Percentiles rank a stretch among this genome's conserved stretches.
Evolutionary conservation across 2,888 invertebrate species (phyloP).

Genomic region (Leptothorax acervorum): DNA sequence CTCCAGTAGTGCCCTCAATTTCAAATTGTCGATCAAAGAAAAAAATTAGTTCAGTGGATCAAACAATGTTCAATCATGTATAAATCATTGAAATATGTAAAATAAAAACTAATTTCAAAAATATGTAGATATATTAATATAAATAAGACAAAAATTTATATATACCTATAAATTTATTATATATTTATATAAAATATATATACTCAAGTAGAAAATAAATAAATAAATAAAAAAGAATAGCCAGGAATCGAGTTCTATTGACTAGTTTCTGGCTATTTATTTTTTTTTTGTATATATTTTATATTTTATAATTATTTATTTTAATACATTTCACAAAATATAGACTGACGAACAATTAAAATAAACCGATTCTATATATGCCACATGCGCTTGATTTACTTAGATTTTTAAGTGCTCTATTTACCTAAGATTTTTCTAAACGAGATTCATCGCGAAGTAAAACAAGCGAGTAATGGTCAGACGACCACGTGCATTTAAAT

Average conservation of each 20-base stretch:
- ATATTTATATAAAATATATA: not conserved
- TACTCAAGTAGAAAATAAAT: not conserved
- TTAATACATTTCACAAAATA: constrained; percentile 6
- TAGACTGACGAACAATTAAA: not conserved
- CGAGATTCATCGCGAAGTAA: not conserved
- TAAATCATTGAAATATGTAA: constrained; percentile 20
- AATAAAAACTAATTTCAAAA: not conserved
- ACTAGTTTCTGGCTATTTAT: not conserved
- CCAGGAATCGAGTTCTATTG: not conserved
- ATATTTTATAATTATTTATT: constrained; percentile 11
- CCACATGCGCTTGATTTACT: not conserved
- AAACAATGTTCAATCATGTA: not conserved
- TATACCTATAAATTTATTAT: too few species aligned
- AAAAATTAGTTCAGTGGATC: constrained; percentile 26
- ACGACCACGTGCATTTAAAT: not conserved
- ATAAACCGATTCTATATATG: not conserved
- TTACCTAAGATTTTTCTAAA: constrained; percentile 10
- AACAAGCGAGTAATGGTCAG: not conserved
- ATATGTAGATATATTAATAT: not conserved
- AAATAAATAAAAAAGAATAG: not conserved
- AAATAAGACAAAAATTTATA: not conserved
- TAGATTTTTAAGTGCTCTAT: not conserved
- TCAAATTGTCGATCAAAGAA: constrained; percentile 25
- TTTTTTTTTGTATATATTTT: not conserved
- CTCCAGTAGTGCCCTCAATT: constrained; percentile 30